Conservation (phyloP, 2,113 vertebrate genomes). For the Megaleporinus macrocephalus region DNA sequence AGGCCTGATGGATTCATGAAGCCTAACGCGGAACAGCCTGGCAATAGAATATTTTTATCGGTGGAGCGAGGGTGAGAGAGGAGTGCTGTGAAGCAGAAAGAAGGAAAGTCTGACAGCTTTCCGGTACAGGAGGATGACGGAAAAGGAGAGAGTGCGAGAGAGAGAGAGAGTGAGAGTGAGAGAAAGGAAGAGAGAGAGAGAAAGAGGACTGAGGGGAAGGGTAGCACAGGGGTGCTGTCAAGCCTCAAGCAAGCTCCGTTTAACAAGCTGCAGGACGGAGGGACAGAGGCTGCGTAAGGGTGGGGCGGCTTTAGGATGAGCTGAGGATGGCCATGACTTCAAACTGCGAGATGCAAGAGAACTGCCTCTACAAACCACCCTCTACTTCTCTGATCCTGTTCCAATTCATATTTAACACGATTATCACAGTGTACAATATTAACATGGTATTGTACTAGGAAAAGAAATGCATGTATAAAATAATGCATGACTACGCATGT, state of each 20-base stretch:
- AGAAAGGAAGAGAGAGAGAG: conserved; percentile 66
- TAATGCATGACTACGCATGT: too few relatives aligned
- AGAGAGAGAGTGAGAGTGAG: conserved; percentile 63
- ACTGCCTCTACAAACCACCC: too few relatives aligned
- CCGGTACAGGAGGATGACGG: conserved; percentile 71
- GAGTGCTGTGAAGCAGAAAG: conserved; percentile 49
- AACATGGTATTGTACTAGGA: too few relatives aligned
- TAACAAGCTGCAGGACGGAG: conserved; percentile 79
- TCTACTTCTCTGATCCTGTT: too few relatives aligned
- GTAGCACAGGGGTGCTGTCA: conserved; percentile 78
- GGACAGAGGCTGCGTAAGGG: conserved; percentile 57
- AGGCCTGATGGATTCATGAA: conserved; percentile 65
- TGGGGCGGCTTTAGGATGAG: background rate
- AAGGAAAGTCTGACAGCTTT: conserved; percentile 78
- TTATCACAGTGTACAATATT: too few relatives aligned
- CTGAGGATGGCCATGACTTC: background rate
- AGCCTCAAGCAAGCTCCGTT: conserved; percentile 75
- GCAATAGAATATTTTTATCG: conserved; percentile 73
- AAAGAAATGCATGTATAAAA: too few relatives aligned
- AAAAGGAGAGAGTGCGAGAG: conserved; percentile 55
- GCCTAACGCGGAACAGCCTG: conserved; percentile 57
- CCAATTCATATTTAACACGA: too few relatives aligned
- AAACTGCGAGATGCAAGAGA: background rate
- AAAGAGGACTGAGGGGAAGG: conserved; percentile 72
- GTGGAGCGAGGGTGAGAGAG: conserved; percentile 68